Evolutionary conservation across 2,113 vertebrate species (phyloP).

Genomic region (Oreocharis arfaki): DNA sequence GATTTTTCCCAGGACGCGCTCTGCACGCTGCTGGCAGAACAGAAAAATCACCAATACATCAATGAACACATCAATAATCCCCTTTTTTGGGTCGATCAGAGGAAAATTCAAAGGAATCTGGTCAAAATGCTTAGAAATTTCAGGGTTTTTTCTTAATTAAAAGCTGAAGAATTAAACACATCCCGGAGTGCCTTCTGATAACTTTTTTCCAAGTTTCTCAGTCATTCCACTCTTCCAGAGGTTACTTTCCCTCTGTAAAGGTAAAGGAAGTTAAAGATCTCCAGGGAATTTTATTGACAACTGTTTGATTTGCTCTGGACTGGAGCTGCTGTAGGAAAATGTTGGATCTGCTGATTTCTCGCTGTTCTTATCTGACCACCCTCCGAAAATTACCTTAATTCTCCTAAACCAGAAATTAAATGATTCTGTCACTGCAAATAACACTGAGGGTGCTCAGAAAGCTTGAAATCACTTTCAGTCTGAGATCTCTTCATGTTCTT

Average conservation of each 20-base stretch:
- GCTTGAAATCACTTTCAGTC: not conserved
- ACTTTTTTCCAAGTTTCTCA: not conserved
- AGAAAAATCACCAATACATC: not conserved
- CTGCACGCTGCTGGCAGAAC: not conserved
- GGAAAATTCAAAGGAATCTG: not conserved
- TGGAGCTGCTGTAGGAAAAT: not conserved
- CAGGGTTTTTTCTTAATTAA: fast-evolving
- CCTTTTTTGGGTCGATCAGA: not conserved
- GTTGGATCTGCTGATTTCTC: not conserved
- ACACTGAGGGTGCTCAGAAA: not conserved
- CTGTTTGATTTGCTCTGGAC: not conserved
- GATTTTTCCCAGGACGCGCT: conserved; percentile 12
- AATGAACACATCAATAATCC: fast-evolving
- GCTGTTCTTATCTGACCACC: not conserved
- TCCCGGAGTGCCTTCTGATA: not conserved
- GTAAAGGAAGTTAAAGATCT: not conserved
- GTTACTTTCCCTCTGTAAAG: not conserved
- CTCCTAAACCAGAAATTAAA: not conserved
- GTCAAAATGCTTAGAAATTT: not conserved
- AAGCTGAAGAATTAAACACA: not conserved
- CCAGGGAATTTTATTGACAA: not conserved
- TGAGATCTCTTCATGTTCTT: not conserved
- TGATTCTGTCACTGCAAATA: not conserved
- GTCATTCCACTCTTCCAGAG: not conserved
- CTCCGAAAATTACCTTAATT: not conserved